Evolutionary conservation across 2,797 vertebrate species (phyloP), one percentile per base, ranked within the genome.

Genomic region (Adrianichthys oophorus): DNA sequence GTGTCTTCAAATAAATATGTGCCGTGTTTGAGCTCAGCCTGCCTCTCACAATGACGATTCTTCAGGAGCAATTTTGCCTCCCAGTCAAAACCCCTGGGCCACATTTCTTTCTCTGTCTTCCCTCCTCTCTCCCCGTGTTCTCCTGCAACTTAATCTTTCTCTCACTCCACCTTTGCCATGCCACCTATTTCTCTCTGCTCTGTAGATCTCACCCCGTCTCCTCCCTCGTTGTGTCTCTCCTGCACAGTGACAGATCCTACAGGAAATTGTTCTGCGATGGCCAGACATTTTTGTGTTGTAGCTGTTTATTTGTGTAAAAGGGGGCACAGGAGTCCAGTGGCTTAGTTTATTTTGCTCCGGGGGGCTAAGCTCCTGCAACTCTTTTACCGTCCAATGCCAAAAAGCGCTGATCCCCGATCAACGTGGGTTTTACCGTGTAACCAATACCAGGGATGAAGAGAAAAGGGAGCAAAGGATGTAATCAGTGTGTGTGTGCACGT

Each of bases 211-310:
- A 21, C 40, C 50, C 37, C n/a, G 12, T 49, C 13, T 32, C 44
- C 50, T 18, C 54, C 46, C 40, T 63, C 67, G 58, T 62, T 68
- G 63, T 59, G 57, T 75, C 65, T 43, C 80, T 74, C 61, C 69
- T 54, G 75, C 83, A 74, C 80, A 71, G 76, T 80, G 85, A 86
- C 87, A 81, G 85, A 89, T 89, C 82, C 84, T 83, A 75, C 82
- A 90, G 89, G 87, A 90, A 89, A 90, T 88, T 87, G 87, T 89
- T 89, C 87, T 41, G 56, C 80, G 80, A 76, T 81, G 76, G 82
- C 80, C 75, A 84, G 85, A 82, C 82, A 79, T 86, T 81, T 81
- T 85, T 82, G 67, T 73, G 74, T 79, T 80, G 70, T 85, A 76
- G 78, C 84, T 85, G 85, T 89, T 90, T 90, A 87, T 90, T 90